Evolutionary conservation across 2,797 vertebrate species (phyloP).

Genomic region (Phalanger gymnotis): DNA sequence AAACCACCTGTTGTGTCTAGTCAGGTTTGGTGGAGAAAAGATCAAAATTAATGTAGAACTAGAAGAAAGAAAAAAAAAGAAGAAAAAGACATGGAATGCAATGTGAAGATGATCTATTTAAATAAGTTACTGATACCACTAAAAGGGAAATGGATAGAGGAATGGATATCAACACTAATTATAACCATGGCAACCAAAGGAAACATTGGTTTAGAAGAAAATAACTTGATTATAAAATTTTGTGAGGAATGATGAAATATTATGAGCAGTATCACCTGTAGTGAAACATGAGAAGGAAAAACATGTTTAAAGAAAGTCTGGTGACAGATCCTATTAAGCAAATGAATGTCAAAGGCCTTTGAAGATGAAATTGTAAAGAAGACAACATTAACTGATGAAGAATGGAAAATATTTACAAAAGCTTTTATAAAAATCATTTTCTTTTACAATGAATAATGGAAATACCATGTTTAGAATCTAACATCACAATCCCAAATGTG

Average conservation of each 20-base stretch:
- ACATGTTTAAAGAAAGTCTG: neutral
- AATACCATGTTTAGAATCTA: neutral
- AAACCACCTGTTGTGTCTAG: neutral
- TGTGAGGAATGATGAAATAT: neutral
- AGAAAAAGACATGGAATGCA: neutral
- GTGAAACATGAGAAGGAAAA: neutral
- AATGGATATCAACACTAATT: neutral
- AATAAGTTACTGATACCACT: neutral
- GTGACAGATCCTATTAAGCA: neutral
- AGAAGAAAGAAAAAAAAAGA: neutral
- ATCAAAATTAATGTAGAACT: neutral
- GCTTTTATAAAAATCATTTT: neutral
- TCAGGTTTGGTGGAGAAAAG: neutral
- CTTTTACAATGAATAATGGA: neutral
- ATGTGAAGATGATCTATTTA: neutral
- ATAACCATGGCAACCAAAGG: neutral
- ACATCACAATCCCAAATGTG: neutral
- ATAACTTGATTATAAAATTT: neutral
- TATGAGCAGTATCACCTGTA: neutral
- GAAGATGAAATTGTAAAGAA: neutral
- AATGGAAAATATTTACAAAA: neutral
- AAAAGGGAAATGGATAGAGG: neutral
- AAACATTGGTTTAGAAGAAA: neutral
- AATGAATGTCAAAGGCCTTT: neutral
- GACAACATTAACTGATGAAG: neutral